phyloP scores from a whole-genome alignment of 2,113 vertebrate species.

The Nothocercus nigrocapillus region DNA sequence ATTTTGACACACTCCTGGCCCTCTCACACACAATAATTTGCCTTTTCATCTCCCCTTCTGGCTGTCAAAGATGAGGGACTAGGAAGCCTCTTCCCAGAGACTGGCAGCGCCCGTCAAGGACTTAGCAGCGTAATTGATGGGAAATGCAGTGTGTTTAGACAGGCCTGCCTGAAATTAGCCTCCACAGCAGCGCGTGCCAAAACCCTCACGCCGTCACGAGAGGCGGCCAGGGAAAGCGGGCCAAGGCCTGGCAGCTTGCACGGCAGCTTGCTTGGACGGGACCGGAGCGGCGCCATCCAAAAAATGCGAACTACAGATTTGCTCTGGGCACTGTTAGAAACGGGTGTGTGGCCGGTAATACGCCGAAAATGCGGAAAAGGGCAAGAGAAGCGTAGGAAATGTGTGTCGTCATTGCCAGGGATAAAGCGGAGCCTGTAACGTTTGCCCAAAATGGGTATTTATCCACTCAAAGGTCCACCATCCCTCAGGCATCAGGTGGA shows the following conservation, averaged over 20 bases:
- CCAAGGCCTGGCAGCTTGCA: slow-evolving; percentile 30
- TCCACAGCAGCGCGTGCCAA: slow-evolving; percentile 35
- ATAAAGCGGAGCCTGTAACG: background rate
- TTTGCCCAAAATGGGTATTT: background rate
- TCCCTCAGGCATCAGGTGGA: background rate
- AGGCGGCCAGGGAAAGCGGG: slow-evolving; percentile 35
- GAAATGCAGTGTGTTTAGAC: slow-evolving; percentile 66
- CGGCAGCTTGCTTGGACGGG: slow-evolving; percentile 14
- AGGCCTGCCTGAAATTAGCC: slow-evolving; percentile 65
- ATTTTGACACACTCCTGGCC: accelerated
- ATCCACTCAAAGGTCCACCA: too few species aligned
- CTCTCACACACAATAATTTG: background rate
- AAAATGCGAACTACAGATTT: background rate
- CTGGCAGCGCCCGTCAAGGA: slow-evolving; percentile 60
- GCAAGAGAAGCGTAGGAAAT: background rate
- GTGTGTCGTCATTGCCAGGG: background rate
- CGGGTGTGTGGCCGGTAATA: background rate
- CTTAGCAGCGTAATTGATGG: slow-evolving; percentile 64
- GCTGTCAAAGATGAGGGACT: slow-evolving; percentile 45
- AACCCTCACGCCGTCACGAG: slow-evolving; percentile 50
- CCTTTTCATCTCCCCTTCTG: slow-evolving; percentile 7
- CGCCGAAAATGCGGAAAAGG: accelerated
- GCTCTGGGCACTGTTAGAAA: background rate
- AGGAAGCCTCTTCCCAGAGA: slow-evolving; percentile 49
- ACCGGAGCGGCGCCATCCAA: background rate